Conservation (phyloP, 2,113 vertebrate species). For the Poecilia latipinna region DNA sequence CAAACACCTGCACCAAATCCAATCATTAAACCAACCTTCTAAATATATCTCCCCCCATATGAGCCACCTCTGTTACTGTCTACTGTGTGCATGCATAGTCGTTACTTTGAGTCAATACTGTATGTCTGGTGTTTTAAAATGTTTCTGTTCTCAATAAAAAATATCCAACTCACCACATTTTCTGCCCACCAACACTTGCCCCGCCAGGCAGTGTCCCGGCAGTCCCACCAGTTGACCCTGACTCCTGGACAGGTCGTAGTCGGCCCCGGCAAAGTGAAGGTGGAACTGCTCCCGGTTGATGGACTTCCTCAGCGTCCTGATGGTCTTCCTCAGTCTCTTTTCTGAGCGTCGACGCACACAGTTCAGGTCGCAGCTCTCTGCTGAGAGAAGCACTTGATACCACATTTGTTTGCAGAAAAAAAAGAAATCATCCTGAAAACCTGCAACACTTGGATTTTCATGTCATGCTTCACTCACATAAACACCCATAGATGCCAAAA, state of each 20-base stretch:
- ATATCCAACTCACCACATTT: constrained; percentile 89
- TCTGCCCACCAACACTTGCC: constrained; percentile 83
- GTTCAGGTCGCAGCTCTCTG: constrained; percentile 90
- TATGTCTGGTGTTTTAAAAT: neutral
- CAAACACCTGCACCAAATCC: constrained; percentile 73
- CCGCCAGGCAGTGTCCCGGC: constrained; percentile 82
- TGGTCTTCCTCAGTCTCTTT: constrained; percentile 92
- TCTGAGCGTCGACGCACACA: constrained; percentile 89
- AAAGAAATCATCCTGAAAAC: constrained; percentile 1
- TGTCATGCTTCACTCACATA: constrained; percentile 34
- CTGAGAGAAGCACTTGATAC: constrained; percentile 71
- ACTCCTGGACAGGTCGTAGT: constrained; percentile 86
- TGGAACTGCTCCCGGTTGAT: constrained; percentile 93
- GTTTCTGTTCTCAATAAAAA: neutral
- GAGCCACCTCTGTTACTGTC: constrained; percentile 17
- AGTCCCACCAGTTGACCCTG: constrained; percentile 69
- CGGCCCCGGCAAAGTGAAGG: constrained; percentile 86
- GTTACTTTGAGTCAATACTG: constrained; percentile 11
- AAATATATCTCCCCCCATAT: constrained; percentile 67
- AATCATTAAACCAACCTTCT: constrained; percentile 73
- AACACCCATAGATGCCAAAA: constrained; percentile 5
- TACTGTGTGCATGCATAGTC: constrained; percentile 18
- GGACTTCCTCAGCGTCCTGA: constrained; percentile 90
- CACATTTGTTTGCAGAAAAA: constrained; percentile 52
- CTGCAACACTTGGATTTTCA: constrained; percentile 1